Percentiles rank a stretch among this genome's conserved stretches.
These are phyloP conservation scores for Ormyrus nitidulus DNA, from an alignment of 2,888 invertebrate genomes.

Conservation along the genomic window DNA sequence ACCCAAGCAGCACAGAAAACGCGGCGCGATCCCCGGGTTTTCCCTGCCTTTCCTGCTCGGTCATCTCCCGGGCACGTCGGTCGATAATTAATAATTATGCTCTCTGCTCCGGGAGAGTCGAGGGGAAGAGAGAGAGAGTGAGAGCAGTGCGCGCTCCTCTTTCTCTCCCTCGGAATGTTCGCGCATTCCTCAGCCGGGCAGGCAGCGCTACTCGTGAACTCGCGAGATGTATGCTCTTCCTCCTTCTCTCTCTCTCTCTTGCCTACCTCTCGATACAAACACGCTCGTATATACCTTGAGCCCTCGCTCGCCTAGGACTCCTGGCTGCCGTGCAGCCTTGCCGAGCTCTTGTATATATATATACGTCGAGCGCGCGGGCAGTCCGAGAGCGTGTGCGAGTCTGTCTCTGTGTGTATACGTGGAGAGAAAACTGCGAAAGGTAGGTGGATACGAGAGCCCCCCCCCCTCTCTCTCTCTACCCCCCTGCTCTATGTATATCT, in stretches of 20 bases:
- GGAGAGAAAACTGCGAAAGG: too few species aligned
- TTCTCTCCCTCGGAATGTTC: neutral
- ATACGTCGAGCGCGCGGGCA: too few species aligned
- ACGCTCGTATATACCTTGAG: too few species aligned
- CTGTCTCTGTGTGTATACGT: too few species aligned
- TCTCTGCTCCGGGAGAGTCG: neutral
- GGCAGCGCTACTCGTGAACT: slow-evolving; percentile 7
- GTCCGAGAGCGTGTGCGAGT: too few species aligned
- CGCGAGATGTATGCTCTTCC: neutral
- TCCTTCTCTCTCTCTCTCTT: too few species aligned
- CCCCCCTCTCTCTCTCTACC: slow-evolving; percentile 28
- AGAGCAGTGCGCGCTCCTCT: neutral
- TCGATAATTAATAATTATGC: slow-evolving; percentile 51
- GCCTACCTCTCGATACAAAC: too few species aligned
- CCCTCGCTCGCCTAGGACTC: too few species aligned
- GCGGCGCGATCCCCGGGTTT: neutral
- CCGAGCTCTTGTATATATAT: too few species aligned
- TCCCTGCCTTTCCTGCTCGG: slow-evolving; percentile 13
- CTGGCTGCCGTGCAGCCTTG: too few species aligned
- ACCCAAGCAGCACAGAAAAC: too few species aligned
- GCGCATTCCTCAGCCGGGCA: slow-evolving; percentile 17
- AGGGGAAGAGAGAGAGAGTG: slow-evolving; percentile 48
- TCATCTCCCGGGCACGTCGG: neutral
- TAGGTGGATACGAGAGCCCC: neutral
- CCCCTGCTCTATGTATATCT: slow-evolving; percentile 42